These are phyloP conservation scores for Drosophila lini DNA, from an alignment of 1,140 invertebrate species.

Conservation along the genomic window DNA sequence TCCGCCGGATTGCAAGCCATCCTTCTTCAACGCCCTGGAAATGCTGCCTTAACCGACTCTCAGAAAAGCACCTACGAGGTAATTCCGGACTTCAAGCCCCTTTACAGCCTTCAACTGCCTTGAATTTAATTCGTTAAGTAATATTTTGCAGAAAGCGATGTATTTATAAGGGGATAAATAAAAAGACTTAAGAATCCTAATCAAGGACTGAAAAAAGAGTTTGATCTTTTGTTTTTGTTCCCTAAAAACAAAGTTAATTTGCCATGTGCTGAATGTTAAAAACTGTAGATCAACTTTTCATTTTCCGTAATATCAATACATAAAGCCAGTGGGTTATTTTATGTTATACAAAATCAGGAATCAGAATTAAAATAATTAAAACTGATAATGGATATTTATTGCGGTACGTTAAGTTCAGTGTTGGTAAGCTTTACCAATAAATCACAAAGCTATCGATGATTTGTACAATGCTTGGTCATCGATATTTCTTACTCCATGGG, in stretches of 20 bases:
- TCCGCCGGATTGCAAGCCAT: slow-evolving; percentile 89
- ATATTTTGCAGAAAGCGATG: neutral
- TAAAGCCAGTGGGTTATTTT: neutral
- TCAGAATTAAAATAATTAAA: no score
- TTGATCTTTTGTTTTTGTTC: neutral
- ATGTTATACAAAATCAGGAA: neutral
- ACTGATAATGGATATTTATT: neutral
- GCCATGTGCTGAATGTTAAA: no score
- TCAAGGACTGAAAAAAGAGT: neutral
- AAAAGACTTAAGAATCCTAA: neutral
- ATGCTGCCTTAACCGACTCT: slow-evolving; percentile 85
- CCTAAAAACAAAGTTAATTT: no score
- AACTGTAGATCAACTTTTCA: neutral
- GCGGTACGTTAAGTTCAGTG: slow-evolving; percentile 1
- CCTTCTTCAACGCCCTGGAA: slow-evolving; percentile 91
- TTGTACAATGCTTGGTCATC: neutral
- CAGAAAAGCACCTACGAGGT: slow-evolving; percentile 38
- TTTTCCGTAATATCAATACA: neutral
- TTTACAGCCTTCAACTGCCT: slow-evolving; percentile 12
- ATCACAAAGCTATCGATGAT: no score
- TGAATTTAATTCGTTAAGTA: slow-evolving; percentile 1
- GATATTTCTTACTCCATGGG: neutral
- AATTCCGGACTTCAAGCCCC: slow-evolving; percentile 30
- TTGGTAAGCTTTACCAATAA: neutral
- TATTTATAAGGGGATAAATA: neutral